Base-by-base conservation (phyloP, 1,140 invertebrate species). In the Chironomus striatipennis region DNA sequence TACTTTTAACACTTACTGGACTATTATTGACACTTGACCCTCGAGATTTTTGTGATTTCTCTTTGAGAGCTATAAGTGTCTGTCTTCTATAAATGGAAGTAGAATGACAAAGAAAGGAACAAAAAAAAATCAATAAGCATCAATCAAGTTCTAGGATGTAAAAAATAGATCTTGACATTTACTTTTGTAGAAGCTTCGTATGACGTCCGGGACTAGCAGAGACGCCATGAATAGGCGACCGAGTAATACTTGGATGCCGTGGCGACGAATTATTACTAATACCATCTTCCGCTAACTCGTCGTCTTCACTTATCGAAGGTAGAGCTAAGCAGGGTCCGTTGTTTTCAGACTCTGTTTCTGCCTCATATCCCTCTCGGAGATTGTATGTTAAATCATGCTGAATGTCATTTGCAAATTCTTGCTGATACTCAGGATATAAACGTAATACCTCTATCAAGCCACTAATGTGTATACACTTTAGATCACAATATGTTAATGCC, bases 351-450 rank as follows among this genome's bases (percentile, higher is more conserved):
- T 93, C 92, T 83, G 88, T 89, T 86, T 94, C 93, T 47, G 89
- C 92, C 79, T 95, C 93, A 79, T 95, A 96, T 0, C 95, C 95
- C 83, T 98, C 96, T 21, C 96, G 85, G 20, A 98, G 86, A 83
- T 98, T 98, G 83, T 95, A 97, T 0, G 96, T 97, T 67, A 98
- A 86, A 83, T 98, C 96, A 80, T 98, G 96, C 78, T 95, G 93
- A 77, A 98, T 96, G 79, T 98, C 96, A 76, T 95, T 89, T 24
- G 93, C 90, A 81, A 98, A 98, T 82, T 94, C 89, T 79, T 95
- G 92, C 77, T 96, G 93, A 82, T 96, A 97, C 81, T 98, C 95
- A 0, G 95, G 95, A 82, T 98, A 98, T 0, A 97, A 83, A 7
- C 92, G 85, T 2, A 98, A 84, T 0, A 96, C 94, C 76, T 97